Percentiles rank a stretch among this genome's conserved stretches.
phyloP scores from a whole-genome alignment of 2,113 vertebrate species.

The Neodontobutis hainanensis region DNA sequence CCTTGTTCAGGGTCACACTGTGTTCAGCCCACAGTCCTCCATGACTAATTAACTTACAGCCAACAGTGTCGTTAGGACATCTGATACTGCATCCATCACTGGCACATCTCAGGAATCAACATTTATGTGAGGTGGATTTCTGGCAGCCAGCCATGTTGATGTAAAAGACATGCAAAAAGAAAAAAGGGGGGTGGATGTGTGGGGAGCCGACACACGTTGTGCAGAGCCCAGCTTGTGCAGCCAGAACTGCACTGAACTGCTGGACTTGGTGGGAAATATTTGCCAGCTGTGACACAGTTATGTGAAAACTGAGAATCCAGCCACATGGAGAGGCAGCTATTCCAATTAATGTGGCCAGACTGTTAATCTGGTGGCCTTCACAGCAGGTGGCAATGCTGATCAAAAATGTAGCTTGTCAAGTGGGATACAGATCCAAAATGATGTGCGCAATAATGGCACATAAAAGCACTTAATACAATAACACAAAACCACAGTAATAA shows the following conservation, averaged over 20 bases:
- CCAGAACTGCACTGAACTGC: slow-evolving; percentile 56
- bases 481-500: slow-evolving; percentile 70
- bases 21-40: slow-evolving; percentile 73
- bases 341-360: slow-evolving; percentile 11
- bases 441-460: neutral
- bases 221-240: slow-evolving; percentile 49
- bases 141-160: slow-evolving; percentile 46
- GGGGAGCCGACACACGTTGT: slow-evolving; percentile 30
- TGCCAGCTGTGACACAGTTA: slow-evolving; percentile 36
- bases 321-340: slow-evolving; percentile 14
- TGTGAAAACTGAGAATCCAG: slow-evolving; percentile 44
- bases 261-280: slow-evolving; percentile 54
- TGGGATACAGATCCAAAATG: slow-evolving; percentile 15
- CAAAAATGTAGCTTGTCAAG: slow-evolving; percentile 14
- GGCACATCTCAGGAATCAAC: slow-evolving; percentile 52
- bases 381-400: slow-evolving; percentile 62
- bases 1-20: slow-evolving; percentile 75
- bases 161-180: slow-evolving; percentile 29
- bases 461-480: neutral
- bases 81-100: slow-evolving; percentile 66
- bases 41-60: slow-evolving; percentile 77
- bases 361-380: slow-evolving; percentile 31
- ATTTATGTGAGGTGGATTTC: slow-evolving; percentile 54
- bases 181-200: slow-evolving; percentile 23
- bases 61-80: slow-evolving; percentile 68